Percentiles rank a stretch among this genome's conserved stretches.
Evolutionary conservation across 2,797 vertebrate species (phyloP).

Genomic region (Cuniculus paca): DNA sequence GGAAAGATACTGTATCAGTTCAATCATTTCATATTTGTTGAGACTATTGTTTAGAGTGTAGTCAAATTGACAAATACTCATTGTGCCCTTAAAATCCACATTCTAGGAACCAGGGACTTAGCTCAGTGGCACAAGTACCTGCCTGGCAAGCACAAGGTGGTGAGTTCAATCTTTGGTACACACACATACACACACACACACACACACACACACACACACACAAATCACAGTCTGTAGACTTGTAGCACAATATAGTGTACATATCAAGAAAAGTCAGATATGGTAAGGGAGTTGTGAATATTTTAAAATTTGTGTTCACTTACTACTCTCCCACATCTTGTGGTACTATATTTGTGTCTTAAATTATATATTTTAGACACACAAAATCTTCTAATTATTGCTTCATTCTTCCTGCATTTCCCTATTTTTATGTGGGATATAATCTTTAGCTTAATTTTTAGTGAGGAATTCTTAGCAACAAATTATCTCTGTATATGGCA

Average conservation of each 20-base stretch:
- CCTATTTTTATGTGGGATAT: not conserved
- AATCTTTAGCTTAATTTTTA: not conserved
- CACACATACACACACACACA: too few species aligned
- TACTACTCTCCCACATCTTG: not conserved
- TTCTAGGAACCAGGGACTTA: not conserved
- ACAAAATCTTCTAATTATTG: not conserved
- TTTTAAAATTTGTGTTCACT: conserved; percentile 1
- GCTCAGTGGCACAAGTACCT: too few species aligned
- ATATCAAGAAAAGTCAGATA: not conserved
- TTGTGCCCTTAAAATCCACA: not conserved
- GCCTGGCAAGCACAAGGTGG: too few species aligned
- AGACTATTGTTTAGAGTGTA: conserved; percentile 4
- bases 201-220: too few species aligned
- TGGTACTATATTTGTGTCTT: not conserved
- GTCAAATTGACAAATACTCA: not conserved
- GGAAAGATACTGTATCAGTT: not conserved
- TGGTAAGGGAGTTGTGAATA: not conserved
- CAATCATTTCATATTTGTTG: not conserved
- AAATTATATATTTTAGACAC: not conserved
- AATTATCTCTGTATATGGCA: not conserved
- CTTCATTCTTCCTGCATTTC: not conserved
- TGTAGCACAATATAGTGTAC: not conserved
- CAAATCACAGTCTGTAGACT: not conserved
- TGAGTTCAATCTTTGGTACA: too few species aligned
- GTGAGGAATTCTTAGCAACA: not conserved